Evolutionary conservation across 2,888 invertebrate genomes (phyloP).

Genomic region (Xestia sexstrigata): DNA sequence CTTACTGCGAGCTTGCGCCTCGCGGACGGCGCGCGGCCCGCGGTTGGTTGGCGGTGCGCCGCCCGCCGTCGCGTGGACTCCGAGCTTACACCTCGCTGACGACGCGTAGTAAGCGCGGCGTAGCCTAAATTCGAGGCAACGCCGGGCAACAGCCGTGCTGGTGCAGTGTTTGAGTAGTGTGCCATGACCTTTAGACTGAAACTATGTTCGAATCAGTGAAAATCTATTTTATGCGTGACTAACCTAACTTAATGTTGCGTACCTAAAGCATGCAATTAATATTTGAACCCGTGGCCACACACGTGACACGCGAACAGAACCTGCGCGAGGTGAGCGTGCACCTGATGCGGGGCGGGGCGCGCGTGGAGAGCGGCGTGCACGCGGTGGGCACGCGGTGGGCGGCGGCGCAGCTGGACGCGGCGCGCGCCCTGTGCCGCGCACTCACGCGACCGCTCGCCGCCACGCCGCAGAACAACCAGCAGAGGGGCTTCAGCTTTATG

Average conservation of each 20-base stretch:
- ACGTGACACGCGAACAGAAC: constrained; percentile 91
- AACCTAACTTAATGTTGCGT: neutral
- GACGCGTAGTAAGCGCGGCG: no score
- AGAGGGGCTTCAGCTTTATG: constrained; percentile 95
- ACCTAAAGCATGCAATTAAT: constrained; percentile 19
- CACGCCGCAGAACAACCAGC: constrained; percentile 92
- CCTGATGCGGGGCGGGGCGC: constrained; percentile 88
- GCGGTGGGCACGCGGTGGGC: constrained; percentile 95
- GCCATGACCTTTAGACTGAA: no score
- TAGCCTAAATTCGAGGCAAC: no score
- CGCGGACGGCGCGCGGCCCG: no score
- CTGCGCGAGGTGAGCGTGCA: constrained; percentile 96
- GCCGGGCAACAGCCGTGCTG: no score
- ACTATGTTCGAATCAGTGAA: neutral
- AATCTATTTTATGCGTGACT: neutral
- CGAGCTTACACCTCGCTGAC: no score
- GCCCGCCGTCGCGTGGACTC: no score
- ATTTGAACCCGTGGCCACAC: neutral
- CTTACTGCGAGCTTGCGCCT: no score
- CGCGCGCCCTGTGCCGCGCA: constrained; percentile 94
- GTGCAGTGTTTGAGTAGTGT: no score
- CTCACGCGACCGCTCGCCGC: constrained; percentile 93
- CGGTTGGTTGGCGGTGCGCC: no score
- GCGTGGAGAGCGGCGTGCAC: constrained; percentile 91
- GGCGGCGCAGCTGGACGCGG: constrained; percentile 95